These are phyloP conservation scores for Rhyacophila brunnea DNA, from an alignment of 1,140 invertebrate genomes.

Conservation along the genomic window DNA sequence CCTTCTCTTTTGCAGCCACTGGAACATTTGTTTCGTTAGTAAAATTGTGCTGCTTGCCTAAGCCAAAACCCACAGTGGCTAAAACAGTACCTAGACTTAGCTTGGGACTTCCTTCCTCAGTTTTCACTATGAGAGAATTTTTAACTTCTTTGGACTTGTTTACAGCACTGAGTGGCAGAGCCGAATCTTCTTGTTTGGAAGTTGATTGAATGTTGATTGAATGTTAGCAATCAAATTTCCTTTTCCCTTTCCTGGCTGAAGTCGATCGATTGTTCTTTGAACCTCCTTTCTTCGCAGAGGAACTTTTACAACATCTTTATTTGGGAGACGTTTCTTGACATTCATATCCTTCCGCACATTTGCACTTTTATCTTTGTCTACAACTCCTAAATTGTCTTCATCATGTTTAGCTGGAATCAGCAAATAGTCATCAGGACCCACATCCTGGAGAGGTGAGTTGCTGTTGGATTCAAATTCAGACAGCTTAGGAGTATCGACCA, in stretches of 20 bases:
- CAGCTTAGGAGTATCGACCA: slow-evolving; percentile 77
- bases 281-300: slow-evolving; percentile 61
- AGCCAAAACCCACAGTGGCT: slow-evolving; percentile 60
- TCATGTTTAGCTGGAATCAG: slow-evolving; percentile 8
- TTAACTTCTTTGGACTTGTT: slow-evolving; percentile 56
- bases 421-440: slow-evolving; percentile 14
- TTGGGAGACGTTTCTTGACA: slow-evolving; percentile 13
- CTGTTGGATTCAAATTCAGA: slow-evolving; percentile 71
- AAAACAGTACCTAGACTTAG: slow-evolving; percentile 79
- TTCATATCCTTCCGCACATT: slow-evolving; percentile 14
- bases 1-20: neutral
- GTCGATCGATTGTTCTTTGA: slow-evolving; percentile 75
- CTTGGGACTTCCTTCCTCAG: slow-evolving; percentile 66
- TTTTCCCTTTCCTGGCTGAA: slow-evolving; percentile 82
- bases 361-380: slow-evolving; percentile 39
- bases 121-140: slow-evolving; percentile 54
- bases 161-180: slow-evolving; percentile 43
- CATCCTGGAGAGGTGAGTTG: slow-evolving; percentile 62
- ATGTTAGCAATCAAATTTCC: slow-evolving; percentile 69
- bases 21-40: slow-evolving; percentile 39
- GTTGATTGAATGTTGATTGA: slow-evolving; percentile 52
- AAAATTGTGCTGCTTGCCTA: slow-evolving; percentile 61
- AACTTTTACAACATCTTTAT: slow-evolving; percentile 24
- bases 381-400: slow-evolving; percentile 30
- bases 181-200: slow-evolving; percentile 50